Base-by-base conservation (phyloP, 1,140 invertebrate genomes). In the Orchesella cincta region DNA sequence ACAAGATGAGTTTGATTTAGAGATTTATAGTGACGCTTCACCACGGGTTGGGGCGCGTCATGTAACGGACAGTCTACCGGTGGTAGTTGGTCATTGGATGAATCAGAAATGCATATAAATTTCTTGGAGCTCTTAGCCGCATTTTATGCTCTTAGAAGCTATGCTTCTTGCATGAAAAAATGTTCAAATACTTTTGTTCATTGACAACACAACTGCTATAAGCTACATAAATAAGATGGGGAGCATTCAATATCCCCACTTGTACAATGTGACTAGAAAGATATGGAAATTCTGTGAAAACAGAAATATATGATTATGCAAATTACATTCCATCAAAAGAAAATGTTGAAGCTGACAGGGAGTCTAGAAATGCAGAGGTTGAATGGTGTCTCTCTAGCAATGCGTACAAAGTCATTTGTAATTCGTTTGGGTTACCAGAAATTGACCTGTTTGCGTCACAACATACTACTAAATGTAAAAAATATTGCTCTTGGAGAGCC, bases 181-280 rank as follows among this genome's bases (percentile, higher is more conserved):
- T 46, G 51, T 67, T 12, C 20, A 31, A 33, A 35, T 72, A 29
- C 35, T 78, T 18, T 14, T 75, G 0, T 14, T 54, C 23, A 29
- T 75, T 0, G 77, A 78, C 26, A 78, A 70, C 34, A 71, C 18
- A 16, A 46, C 39, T 8, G 77, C 77, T n/a, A 57, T 78, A 12
- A n/a, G 62, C 1, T 78, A 78, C 57, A 75, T 78, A 1, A 78
- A 78, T 57, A 35, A 46, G 2, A 46, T 54, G 8, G 77, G 77
- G 0, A 73, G 77, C 28, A 39, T 51, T 36, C 5, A 52, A 0
- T 14, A 18, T 28, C 34, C 35, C 3, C 18, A 72, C 1, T 33
- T 29, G 28, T n/a, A 73, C 35, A 46, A 77, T 39, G 54, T 73
- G 33, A 31, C 72, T 0, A 57, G 70, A 28, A 26, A 29, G 14